These are phyloP conservation scores for Rhegmatorhina hoffmannsi DNA, from an alignment of 2,113 vertebrate species.

Conservation along the genomic window DNA sequence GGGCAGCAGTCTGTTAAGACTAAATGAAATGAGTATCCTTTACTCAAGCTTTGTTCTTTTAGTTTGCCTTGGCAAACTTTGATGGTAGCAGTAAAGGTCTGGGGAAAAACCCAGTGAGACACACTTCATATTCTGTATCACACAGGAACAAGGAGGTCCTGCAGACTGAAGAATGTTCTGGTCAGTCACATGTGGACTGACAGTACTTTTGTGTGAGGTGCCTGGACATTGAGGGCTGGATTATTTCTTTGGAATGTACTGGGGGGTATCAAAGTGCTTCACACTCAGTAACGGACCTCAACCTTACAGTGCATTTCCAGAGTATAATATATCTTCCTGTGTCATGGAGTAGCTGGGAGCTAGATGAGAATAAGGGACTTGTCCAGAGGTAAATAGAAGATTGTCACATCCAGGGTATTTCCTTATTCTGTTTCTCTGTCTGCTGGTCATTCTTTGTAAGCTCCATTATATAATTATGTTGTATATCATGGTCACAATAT, in stretches of 20 bases:
- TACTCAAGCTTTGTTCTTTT: not conserved
- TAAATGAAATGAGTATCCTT: slow-evolving; percentile 3
- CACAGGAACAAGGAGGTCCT: not conserved
- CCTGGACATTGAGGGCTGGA: not conserved
- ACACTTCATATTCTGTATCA: not conserved
- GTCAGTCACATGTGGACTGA: not conserved
- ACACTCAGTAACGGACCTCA: not conserved
- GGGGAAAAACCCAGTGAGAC: not conserved
- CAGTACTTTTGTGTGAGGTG: not conserved
- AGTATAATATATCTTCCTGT: not conserved
- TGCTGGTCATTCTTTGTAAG: not conserved
- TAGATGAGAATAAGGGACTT: not conserved
- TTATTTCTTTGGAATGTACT: not conserved
- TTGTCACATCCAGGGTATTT: not conserved
- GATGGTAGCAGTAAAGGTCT: not conserved
- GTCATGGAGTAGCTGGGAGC: not conserved
- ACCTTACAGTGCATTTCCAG: not conserved
- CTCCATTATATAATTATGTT: not conserved
- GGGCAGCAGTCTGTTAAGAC: not conserved
- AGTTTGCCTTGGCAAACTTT: not conserved
- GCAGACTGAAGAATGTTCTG: not conserved
- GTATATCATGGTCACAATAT: not conserved
- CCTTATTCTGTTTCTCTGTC: not conserved
- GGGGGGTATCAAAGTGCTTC: not conserved
- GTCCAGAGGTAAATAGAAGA: not conserved